A percentile compares a stretch with the other conserved stretches of the same genome.
Conservation (phyloP, 2,113 vertebrate genomes). For the Ranitomeya variabilis region DNA sequence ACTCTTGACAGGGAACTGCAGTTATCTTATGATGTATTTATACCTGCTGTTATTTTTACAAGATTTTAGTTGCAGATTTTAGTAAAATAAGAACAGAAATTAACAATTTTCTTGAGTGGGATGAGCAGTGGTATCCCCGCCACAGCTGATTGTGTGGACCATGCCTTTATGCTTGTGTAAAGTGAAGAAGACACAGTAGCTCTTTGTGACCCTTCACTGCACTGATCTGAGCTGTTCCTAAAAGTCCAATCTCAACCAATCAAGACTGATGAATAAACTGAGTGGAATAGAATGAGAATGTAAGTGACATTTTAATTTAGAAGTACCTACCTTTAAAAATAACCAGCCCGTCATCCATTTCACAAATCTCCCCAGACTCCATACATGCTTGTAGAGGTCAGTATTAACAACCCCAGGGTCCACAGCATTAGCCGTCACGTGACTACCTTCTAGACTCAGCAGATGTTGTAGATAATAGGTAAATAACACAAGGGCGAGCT, state of each 20-base stretch:
- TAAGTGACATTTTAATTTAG: background rate
- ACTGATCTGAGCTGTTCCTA: background rate
- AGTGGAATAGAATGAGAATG: background rate
- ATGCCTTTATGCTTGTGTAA: background rate
- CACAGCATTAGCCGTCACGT: conserved; percentile 79
- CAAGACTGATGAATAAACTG: too few species aligned
- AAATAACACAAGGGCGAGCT: conserved; percentile 90
- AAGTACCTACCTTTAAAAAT: conserved; percentile 82
- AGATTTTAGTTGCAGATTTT: too few species aligned
- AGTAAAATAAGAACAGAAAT: too few species aligned
- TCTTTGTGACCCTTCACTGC: background rate
- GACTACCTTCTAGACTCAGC: conserved; percentile 70
- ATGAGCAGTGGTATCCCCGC: too few species aligned
- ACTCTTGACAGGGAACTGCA: too few species aligned
- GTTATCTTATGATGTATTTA: too few species aligned
- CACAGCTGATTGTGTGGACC: too few species aligned
- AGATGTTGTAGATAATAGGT: conserved; percentile 82
- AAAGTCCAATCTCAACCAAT: background rate
- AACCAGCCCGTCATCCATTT: conserved; percentile 77
- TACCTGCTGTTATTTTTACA: too few species aligned
- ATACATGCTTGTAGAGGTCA: conserved; percentile 82
- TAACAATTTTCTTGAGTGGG: too few species aligned
- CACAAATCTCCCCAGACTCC: conserved; percentile 70
- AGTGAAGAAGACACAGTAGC: background rate
- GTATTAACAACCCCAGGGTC: conserved; percentile 96